Evolutionary conservation across 2,113 vertebrate genomes (phyloP), one percentile per base, ranked within the genome.

Genomic region (Lethenteron reissneri): DNA sequence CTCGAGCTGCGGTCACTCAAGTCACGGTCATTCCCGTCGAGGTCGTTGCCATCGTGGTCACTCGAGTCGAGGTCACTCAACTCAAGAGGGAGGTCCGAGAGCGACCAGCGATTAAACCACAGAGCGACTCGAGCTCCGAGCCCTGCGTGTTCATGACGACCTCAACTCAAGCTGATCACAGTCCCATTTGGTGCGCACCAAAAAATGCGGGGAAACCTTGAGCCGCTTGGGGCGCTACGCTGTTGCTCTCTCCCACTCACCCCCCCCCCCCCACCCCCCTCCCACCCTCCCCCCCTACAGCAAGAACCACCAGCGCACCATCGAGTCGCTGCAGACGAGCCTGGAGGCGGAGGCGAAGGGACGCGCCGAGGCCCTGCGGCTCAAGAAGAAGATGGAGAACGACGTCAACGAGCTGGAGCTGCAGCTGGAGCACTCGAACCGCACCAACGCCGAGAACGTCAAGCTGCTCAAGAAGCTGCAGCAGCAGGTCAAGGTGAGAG

Each of bases 321-420:
- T 71, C 56, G 81, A 86, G 76, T 84, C 85, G 41, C 78, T 85
- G 73, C 83, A 85, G 78, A 83, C 75, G 13, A 86, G 83, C 76
- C 80, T 88, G 76, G 82, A 86, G 73, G 78, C 75, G 13, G 81
- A 84, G 77, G 78, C 74, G 19, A 81, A 82, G 77, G 80, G 79
- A 57, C 78, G 72, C 1, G 78, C 80, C n/a, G 82, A 87, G 78
- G 82, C 79, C 8, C 77, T 80, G 17, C 70, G 77, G 73, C 75
- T 84, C 75, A 84, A 82, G 77, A 84, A 83, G 77, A 85, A 81
- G 75, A 82, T 82, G 80, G 81, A 83, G 77, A 77, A 75, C 1
- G 83, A 85, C 71, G 75, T 83, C 71, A 83, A 80, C 58, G 81
- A 87, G 74, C 82, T 81, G 79, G 83, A 85, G 80, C 82, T 82